Conservation (phyloP, 2,888 invertebrate species). For the Notocelia uddmanniana region DNA sequence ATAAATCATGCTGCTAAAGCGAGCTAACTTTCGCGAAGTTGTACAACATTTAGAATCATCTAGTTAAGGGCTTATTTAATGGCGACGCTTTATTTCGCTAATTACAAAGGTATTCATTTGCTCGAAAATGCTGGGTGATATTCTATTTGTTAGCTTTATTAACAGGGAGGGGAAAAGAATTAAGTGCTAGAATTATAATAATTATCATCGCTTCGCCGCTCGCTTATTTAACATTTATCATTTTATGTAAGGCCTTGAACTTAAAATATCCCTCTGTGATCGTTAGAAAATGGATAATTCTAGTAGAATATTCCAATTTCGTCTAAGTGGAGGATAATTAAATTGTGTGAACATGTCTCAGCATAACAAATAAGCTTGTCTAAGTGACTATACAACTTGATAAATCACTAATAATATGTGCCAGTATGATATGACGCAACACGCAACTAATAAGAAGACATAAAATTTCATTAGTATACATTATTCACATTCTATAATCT, state of each 20-base stretch:
- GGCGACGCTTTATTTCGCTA: conserved; percentile 68
- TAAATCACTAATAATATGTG: too few species aligned
- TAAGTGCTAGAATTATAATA: conserved; percentile 32
- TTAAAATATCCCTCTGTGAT: not conserved
- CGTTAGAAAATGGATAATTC: not conserved
- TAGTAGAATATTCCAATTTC: not conserved
- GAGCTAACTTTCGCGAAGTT: conserved; percentile 75
- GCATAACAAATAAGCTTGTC: not conserved
- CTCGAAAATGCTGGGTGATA: conserved; percentile 51
- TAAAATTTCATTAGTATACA: not conserved
- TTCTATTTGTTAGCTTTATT: conserved; percentile 46
- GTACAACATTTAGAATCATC: conserved; percentile 76
- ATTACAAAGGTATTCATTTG: conserved; percentile 65
- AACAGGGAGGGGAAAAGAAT: conserved; percentile 40
- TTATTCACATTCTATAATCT: not conserved
- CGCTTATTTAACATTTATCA: conserved; percentile 10
- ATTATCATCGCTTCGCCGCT: conserved; percentile 32
- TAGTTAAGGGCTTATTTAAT: conserved; percentile 75
- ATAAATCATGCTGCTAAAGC: conserved; percentile 80
- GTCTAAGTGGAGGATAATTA: not conserved
- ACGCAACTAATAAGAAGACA: not conserved
- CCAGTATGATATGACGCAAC: too few species aligned
- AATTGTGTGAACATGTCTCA: not conserved
- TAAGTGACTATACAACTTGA: not conserved
- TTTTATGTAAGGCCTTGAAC: conserved; percentile 4